Conservation (phyloP, 2,888 invertebrate species). For the Pyrgus malvae region DNA sequence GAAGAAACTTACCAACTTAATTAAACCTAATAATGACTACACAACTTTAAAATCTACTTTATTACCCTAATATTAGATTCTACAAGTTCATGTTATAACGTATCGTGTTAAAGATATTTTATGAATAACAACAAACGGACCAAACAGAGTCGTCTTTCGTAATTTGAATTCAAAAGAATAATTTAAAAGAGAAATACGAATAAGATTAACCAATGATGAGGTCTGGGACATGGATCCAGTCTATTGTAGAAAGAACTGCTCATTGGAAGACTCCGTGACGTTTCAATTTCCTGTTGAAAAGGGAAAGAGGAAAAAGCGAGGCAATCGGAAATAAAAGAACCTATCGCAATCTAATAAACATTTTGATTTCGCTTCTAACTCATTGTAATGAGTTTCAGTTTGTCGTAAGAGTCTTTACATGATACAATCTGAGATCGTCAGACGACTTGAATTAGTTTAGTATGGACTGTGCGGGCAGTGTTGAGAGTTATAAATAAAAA, state of each 20-base stretch:
- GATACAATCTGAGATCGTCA: no score
- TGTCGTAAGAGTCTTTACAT: not conserved
- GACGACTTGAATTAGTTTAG: no score
- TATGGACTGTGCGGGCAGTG: no score
- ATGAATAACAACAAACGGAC: no score
- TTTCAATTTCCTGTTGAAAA: conserved; percentile 59
- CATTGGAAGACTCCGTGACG: conserved; percentile 47
- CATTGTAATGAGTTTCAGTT: conserved; percentile 8
- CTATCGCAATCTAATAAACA: conserved; percentile 16
- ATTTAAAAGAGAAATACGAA: conserved; percentile 27
- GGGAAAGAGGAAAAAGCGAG: conserved; percentile 37
- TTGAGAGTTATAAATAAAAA: no score
- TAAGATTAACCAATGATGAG: conserved; percentile 39
- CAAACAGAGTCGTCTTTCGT: not conserved
- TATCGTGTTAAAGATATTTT: no score
- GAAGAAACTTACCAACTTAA: no score
- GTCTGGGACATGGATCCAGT: conserved; percentile 40
- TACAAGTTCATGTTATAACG: no score
- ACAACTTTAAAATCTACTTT: no score
- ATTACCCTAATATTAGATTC: no score
- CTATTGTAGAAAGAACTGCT: conserved; percentile 45
- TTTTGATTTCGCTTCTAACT: conserved; percentile 16
- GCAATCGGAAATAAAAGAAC: conserved; percentile 9
- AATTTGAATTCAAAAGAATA: conserved; percentile 2
- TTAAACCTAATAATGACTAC: no score